Conservation (phyloP, 2,113 vertebrate species). For the Zapornia atra region DNA sequence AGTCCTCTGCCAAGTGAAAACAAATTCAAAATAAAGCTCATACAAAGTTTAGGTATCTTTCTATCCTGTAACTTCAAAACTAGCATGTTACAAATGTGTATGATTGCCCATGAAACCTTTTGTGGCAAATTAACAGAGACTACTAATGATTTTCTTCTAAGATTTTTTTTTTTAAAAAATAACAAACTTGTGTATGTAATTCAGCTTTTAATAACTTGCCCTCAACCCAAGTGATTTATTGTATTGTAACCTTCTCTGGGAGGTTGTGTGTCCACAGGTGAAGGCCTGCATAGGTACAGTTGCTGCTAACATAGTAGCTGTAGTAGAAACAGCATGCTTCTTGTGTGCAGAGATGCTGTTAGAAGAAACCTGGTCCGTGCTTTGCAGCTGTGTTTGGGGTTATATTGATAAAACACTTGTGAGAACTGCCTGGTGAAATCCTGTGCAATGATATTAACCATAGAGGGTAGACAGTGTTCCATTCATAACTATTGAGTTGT, state of each 20-base stretch:
- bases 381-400: background rate
- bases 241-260: background rate
- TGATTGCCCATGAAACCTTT: background rate
- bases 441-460: background rate
- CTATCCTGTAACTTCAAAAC: background rate
- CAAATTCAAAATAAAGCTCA: background rate
- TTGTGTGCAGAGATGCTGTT: background rate
- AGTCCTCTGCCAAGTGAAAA: background rate
- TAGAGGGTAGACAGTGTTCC: background rate
- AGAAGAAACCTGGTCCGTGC: background rate
- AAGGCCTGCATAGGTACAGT: background rate
- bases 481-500: background rate
- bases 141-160: background rate
- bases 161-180: background rate
- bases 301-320: background rate
- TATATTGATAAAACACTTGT: background rate
- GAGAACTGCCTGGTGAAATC: background rate
- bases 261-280: background rate
- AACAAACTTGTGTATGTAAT: background rate
- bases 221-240: background rate
- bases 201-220: background rate
- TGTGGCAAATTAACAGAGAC: background rate
- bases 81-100: background rate
- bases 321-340: background rate
- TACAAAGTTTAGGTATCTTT: background rate